phyloP scores from a whole-genome alignment of 1,140 invertebrate genomes.

The Meloidogyne exigua region DNA sequence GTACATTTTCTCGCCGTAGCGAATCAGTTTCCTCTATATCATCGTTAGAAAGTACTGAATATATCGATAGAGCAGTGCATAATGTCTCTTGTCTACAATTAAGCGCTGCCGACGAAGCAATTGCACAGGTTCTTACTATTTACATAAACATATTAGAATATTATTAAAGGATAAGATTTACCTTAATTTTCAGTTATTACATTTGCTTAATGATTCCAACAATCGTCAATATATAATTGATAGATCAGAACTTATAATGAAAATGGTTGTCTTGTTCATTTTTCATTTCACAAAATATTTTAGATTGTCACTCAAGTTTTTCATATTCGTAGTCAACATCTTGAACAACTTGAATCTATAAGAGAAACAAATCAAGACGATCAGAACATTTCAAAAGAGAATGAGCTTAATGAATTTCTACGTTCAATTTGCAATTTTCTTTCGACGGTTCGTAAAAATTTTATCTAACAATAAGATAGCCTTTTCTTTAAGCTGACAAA shows the following conservation, averaged over 20 bases:
- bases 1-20: slow-evolving; percentile 33
- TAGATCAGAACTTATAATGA: slow-evolving; percentile 34
- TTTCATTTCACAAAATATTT: neutral
- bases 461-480: neutral
- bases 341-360: slow-evolving; percentile 29
- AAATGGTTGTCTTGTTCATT: slow-evolving; percentile 11
- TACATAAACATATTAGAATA: neutral
- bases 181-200: slow-evolving; percentile 25
- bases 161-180: no score
- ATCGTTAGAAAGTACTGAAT: slow-evolving; percentile 36
- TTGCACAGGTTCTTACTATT: slow-evolving; percentile 37
- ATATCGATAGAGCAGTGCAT: slow-evolving; percentile 37
- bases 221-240: slow-evolving; percentile 30
- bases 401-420: slow-evolving; percentile 33
- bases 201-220: slow-evolving; percentile 26
- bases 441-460: slow-evolving; percentile 12
- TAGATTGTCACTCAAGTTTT: slow-evolving; percentile 39
- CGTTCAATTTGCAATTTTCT: slow-evolving; percentile 41
- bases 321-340: slow-evolving; percentile 40
- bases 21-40: slow-evolving; percentile 39
- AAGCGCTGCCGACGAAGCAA: slow-evolving; percentile 37
- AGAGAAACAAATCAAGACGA: neutral
- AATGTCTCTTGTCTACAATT: slow-evolving; percentile 38
- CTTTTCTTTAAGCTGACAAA: slow-evolving; percentile 17
- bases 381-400: slow-evolving; percentile 9